A percentile compares a stretch with the other conserved stretches of the same genome.
Evolutionary conservation across 2,797 vertebrate genomes (phyloP).

Genomic region (Lutjanus argentimaculatus): DNA sequence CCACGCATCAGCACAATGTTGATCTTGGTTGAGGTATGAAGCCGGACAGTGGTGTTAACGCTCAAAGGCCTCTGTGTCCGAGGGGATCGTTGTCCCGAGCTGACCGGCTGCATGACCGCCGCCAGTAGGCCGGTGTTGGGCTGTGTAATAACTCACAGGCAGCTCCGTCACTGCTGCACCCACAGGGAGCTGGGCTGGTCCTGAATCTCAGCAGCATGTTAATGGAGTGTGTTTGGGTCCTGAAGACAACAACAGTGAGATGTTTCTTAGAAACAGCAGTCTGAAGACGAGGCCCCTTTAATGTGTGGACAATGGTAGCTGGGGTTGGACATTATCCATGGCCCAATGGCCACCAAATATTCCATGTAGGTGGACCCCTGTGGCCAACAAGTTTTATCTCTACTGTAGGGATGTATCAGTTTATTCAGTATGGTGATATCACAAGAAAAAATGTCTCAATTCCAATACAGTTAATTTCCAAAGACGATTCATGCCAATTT

Average conservation of each 20-base stretch:
- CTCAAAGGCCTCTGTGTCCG: conserved; percentile 23
- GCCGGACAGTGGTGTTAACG: not conserved
- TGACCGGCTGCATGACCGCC: conserved; percentile 33
- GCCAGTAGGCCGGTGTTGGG: conserved; percentile 1
- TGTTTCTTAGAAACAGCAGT: not conserved
- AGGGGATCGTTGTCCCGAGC: conserved; percentile 25
- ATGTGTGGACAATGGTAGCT: not conserved
- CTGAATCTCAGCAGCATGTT: conserved; percentile 6
- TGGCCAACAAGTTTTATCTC: too few relatives aligned
- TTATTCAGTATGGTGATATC: too few relatives aligned
- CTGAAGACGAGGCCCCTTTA: not conserved
- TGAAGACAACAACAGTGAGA: not conserved
- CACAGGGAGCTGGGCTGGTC: not conserved
- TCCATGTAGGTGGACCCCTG: too few relatives aligned
- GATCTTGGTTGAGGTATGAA: conserved; percentile 16
- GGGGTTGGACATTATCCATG: too few relatives aligned
- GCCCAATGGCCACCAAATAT: too few relatives aligned
- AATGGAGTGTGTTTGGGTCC: conserved; percentile 2
- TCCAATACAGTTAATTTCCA: too few relatives aligned
- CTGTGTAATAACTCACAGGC: conserved; percentile 24
- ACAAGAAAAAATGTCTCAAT: too few relatives aligned
- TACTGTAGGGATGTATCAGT: too few relatives aligned
- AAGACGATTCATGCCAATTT: too few relatives aligned
- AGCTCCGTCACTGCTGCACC: conserved; percentile 13
- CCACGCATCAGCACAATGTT: conserved; percentile 14